A percentile compares a stretch with the other conserved stretches of the same genome.
Evolutionary conservation across 2,888 invertebrate genomes (phyloP).

Genomic region (Hemistola chrysoprasaria): DNA sequence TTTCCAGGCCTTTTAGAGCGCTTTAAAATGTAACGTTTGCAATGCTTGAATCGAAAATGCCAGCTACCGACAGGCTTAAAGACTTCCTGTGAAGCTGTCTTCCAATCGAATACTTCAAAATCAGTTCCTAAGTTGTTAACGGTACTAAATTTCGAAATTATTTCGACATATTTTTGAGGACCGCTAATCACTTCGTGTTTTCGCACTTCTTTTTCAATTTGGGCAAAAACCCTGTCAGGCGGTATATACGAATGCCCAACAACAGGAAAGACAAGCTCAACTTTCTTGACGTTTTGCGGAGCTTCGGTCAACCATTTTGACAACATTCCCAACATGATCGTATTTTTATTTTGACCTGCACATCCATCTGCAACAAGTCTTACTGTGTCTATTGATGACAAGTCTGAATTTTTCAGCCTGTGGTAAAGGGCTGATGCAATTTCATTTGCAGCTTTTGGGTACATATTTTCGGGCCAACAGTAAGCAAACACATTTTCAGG

Average conservation of each 20-base stretch:
- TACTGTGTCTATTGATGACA: too few relatives aligned
- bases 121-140: not conserved
- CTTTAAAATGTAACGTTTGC: too few relatives aligned
- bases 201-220: slow-evolving; percentile 20
- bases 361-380: slow-evolving; percentile 25
- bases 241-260: slow-evolving; percentile 26
- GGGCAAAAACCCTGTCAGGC: slow-evolving; percentile 22
- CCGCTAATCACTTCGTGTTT: slow-evolving; percentile 6
- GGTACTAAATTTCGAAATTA: not conserved
- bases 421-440: too few relatives aligned
- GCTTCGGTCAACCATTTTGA: slow-evolving; percentile 9
- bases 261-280: slow-evolving; percentile 27
- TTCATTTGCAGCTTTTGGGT: too few relatives aligned
- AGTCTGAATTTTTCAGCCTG: too few relatives aligned
- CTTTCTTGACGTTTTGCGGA: slow-evolving; percentile 9
- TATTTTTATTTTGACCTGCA: slow-evolving; percentile 28
- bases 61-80: too few relatives aligned
- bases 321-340: slow-evolving; percentile 12
- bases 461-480: too few relatives aligned
- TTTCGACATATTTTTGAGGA: not conserved
- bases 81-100: too few relatives aligned
- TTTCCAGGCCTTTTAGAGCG: too few relatives aligned
- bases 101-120: too few relatives aligned
- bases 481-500: too few relatives aligned
- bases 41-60: too few relatives aligned